phyloP scores from a whole-genome alignment of 2,113 vertebrate species.

The Dasyurus viverrinus region DNA sequence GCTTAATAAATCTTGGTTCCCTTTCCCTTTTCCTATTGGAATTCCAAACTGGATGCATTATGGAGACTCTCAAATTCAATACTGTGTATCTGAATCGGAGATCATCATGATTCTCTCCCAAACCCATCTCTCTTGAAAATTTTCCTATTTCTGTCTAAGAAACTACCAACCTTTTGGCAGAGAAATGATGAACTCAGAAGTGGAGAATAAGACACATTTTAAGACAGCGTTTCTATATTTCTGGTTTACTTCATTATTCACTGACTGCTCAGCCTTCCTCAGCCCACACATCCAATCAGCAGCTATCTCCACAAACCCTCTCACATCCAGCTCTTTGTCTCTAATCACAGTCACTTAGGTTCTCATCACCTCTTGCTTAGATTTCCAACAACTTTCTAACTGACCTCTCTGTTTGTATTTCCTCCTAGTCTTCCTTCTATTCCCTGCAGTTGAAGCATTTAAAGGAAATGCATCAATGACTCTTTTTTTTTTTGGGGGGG shows the following conservation, averaged over 20 bases:
- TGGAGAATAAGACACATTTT: neutral
- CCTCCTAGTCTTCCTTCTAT: neutral
- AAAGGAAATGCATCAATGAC: neutral
- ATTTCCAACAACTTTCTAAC: neutral
- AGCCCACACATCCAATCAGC: neutral
- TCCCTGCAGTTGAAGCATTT: neutral
- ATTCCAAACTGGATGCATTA: neutral
- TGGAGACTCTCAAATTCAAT: too few species aligned
- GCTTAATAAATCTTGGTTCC: neutral
- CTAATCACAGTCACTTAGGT: neutral
- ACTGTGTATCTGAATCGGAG: neutral
- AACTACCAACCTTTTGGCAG: neutral
- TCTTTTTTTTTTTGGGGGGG: neutral
- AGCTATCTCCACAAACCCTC: neutral
- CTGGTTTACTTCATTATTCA: neutral
- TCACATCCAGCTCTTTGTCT: neutral
- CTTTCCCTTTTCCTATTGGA: neutral
- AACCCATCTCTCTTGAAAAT: neutral
- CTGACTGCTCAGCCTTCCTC: neutral
- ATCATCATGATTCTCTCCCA: neutral
- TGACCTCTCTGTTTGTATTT: neutral
- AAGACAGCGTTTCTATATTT: neutral
- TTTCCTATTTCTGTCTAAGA: neutral
- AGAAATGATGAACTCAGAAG: neutral
- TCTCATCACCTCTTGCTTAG: neutral